Percentiles rank a stretch among this genome's conserved stretches.
Evolutionary conservation across 2,797 vertebrate genomes (phyloP).

Genomic region (Crenichthys baileyi): DNA sequence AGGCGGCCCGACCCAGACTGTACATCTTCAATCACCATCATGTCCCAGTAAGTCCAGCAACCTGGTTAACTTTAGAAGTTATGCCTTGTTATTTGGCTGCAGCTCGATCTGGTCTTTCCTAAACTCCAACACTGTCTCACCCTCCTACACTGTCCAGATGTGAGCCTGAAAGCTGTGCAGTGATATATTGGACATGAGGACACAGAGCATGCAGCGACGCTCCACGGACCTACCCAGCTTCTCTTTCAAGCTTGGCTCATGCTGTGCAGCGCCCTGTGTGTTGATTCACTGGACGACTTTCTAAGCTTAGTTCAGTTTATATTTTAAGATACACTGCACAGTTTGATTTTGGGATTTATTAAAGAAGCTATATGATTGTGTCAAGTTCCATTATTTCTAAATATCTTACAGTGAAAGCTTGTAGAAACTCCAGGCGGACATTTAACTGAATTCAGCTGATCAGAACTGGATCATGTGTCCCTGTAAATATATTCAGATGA

Average conservation of each 20-base stretch:
- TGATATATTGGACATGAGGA: background rate
- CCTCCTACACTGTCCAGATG: background rate
- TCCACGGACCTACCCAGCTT: background rate
- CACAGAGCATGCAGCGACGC: background rate
- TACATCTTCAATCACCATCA: background rate
- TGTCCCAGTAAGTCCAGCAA: background rate
- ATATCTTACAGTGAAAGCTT: conserved; percentile 2
- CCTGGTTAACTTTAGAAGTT: conserved; percentile 1
- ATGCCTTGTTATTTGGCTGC: background rate
- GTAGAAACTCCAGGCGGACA: background rate
- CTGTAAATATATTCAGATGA: background rate
- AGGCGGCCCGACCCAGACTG: background rate
- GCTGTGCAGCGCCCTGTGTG: background rate
- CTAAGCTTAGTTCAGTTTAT: background rate
- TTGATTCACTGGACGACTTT: no score
- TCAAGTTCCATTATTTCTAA: conserved; percentile 6
- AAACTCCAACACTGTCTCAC: background rate
- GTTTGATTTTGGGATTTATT: background rate
- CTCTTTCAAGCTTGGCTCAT: background rate
- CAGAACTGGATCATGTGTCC: background rate
- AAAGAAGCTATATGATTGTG: background rate
- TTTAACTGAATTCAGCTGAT: background rate
- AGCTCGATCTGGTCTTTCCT: background rate
- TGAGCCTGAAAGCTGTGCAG: background rate
- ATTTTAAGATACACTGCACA: background rate